A percentile compares a stretch with the other conserved stretches of the same genome.
Conservation (phyloP, 2,797 vertebrate species). For the Cuculus canorus region DNA sequence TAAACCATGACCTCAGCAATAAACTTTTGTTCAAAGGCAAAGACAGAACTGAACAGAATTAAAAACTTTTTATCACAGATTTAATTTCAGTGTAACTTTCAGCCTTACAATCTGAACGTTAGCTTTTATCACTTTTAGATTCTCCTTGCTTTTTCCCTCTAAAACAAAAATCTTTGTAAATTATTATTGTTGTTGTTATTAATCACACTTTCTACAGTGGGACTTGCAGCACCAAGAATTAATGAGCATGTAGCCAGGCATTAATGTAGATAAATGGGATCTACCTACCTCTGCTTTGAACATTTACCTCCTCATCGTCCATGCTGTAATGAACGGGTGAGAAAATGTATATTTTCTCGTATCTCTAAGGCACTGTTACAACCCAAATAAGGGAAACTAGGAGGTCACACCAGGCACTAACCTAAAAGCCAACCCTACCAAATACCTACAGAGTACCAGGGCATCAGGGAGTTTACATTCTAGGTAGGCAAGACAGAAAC, state of each 20-base stretch:
- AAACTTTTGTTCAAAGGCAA: background rate
- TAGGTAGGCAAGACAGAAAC: background rate
- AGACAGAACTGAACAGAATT: background rate
- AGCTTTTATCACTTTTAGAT: background rate
- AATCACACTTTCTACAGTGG: slow-evolving; percentile 35
- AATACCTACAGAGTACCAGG: background rate
- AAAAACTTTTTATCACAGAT: background rate
- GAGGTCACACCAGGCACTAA: background rate
- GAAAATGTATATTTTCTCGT: background rate
- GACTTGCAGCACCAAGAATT: slow-evolving; percentile 2
- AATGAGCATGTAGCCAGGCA: slow-evolving; percentile 22
- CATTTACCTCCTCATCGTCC: background rate
- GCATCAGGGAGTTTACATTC: background rate
- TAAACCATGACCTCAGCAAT: background rate
- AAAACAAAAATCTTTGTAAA: slow-evolving; percentile 43
- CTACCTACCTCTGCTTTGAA: background rate
- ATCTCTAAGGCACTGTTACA: background rate
- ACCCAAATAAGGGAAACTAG: too few species aligned
- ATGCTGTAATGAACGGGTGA: background rate
- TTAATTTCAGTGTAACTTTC: slow-evolving; percentile 3
- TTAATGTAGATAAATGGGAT: slow-evolving; percentile 52
- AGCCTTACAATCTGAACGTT: background rate
- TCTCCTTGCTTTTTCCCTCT: background rate
- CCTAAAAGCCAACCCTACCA: background rate
- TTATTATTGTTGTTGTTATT: slow-evolving; percentile 30